Base-by-base conservation (phyloP, 2,113 vertebrate genomes). In the Mobula hypostoma region DNA sequence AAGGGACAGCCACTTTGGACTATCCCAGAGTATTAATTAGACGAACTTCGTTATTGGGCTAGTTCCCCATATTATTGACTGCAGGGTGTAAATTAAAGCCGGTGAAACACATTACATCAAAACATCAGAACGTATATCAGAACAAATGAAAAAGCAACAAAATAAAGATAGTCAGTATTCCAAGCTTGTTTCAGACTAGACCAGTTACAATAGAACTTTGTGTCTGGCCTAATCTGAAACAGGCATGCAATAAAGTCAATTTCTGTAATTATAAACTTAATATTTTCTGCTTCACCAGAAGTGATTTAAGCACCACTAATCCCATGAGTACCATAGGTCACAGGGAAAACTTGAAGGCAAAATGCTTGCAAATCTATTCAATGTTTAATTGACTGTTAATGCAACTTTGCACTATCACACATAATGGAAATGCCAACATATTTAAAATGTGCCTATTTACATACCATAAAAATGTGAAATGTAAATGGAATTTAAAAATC, bases 211-310 rank as follows among this genome's bases (percentile, higher is more conserved):
- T 48, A 80, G 79, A 80, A 40, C 0, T 4, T 19, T 80, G 15
- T 4, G 17, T 17, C 79, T 40, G 79, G 32, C 14, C 36, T 40
- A 80, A 80, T 6, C 36, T 40, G 7, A 32, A 29, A 29, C 27
- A 78, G 27, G 9, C 2, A n/a, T 78, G 77, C 27, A 78, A 78
- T 32, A 78, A 78, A 32, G 77, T 29, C 77, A 78, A 32, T n/a
- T 78, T 78, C 4, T 32, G 29, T 78, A 32, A 78, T 78, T n/a
- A 78, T 78, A 78, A 78, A 32, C 68, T 11, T 3, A 12, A n/a
- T 32, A 78, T 78, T 78, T 78, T 78, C 77, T 78, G 77, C 77
- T 78, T 78, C 77, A 78, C n/a, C 77, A 78, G 24, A 78, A 78
- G 27, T 12, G 77, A 78, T 32, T 78, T n/a, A 78, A 78, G n/a